Evolutionary conservation across 2,888 invertebrate species (phyloP).

Genomic region (Drosophila mettleri): DNA sequence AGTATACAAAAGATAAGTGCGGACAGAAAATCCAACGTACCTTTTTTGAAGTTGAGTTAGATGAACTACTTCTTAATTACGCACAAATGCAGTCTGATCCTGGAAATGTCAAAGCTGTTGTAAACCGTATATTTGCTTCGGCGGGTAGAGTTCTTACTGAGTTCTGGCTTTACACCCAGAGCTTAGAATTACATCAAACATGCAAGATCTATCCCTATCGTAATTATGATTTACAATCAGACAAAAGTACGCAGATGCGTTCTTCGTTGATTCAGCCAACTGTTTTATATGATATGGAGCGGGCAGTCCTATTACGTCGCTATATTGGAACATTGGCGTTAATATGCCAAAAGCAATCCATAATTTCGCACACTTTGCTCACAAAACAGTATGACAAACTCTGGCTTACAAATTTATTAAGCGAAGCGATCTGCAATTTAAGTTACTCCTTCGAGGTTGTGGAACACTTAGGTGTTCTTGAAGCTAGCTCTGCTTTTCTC

Average conservation of each 20-base stretch:
- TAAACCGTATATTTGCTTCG: slow-evolving; percentile 51
- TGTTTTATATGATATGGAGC: slow-evolving; percentile 67
- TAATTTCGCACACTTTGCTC: slow-evolving; percentile 59
- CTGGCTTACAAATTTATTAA: slow-evolving; percentile 73
- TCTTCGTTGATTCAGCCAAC: slow-evolving; percentile 63
- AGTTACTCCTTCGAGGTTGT: slow-evolving; percentile 80
- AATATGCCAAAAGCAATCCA: slow-evolving; percentile 64
- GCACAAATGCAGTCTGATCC: slow-evolving; percentile 67
- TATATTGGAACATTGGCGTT: slow-evolving; percentile 77
- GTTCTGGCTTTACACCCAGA: slow-evolving; percentile 80
- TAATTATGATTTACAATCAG: slow-evolving; percentile 60
- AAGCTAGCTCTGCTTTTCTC: slow-evolving; percentile 72
- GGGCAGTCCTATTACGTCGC: slow-evolving; percentile 76
- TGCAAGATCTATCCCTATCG: slow-evolving; percentile 73
- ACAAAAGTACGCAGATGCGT: slow-evolving; percentile 29
- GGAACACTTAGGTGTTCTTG: slow-evolving; percentile 80
- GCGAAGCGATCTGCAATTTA: slow-evolving; percentile 75
- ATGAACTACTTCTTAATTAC: slow-evolving; percentile 71
- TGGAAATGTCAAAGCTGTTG: slow-evolving; percentile 2
- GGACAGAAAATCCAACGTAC: slow-evolving; percentile 63
- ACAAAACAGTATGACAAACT: slow-evolving; percentile 68
- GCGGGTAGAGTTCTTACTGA: slow-evolving; percentile 76
- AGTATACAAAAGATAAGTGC: slow-evolving; percentile 48
- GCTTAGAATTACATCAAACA: slow-evolving; percentile 75
- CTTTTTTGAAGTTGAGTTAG: slow-evolving; percentile 78